Evolutionary conservation across 2,888 invertebrate genomes (phyloP).

Genomic region (Nipponacmea schrenckii): DNA sequence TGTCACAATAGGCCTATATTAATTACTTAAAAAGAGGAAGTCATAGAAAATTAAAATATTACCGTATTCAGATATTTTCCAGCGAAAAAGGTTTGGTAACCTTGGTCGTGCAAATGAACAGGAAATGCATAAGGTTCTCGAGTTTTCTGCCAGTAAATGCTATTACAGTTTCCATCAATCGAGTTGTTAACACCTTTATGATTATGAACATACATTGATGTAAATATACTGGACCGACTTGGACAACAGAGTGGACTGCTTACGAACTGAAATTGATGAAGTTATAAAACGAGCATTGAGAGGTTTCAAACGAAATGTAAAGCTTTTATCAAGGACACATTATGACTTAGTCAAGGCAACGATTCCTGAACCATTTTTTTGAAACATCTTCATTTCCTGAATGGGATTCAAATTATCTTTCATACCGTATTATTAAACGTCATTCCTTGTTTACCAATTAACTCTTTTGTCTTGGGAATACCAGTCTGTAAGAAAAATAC

Average conservation of each 20-base stretch:
- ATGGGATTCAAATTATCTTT: no score
- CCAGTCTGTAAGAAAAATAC: slow-evolving; percentile 47
- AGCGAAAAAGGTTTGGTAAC: slow-evolving; percentile 87
- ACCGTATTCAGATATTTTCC: slow-evolving; percentile 94
- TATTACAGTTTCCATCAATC: slow-evolving; percentile 81
- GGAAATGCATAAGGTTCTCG: slow-evolving; percentile 79
- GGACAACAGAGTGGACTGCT: slow-evolving; percentile 90
- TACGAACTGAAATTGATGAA: slow-evolving; percentile 75
- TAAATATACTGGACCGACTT: slow-evolving; percentile 84
- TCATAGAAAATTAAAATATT: slow-evolving; percentile 24
- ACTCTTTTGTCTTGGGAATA: slow-evolving; percentile 53
- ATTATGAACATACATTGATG: slow-evolving; percentile 86
- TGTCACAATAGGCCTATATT: no score
- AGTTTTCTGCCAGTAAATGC: slow-evolving; percentile 75
- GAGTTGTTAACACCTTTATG: slow-evolving; percentile 83
- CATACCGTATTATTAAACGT: slow-evolving; percentile 62
- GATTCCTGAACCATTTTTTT: no score
- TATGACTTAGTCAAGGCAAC: no score
- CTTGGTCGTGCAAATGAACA: slow-evolving; percentile 74
- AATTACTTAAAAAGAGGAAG: no score
- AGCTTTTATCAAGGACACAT: no score
- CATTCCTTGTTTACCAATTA: slow-evolving; percentile 59
- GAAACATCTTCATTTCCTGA: no score
- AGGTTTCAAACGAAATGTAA: no score
- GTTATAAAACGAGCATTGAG: no score